Evolutionary conservation across 1,140 invertebrate species (phyloP).

Genomic region (Conus betulinus): DNA sequence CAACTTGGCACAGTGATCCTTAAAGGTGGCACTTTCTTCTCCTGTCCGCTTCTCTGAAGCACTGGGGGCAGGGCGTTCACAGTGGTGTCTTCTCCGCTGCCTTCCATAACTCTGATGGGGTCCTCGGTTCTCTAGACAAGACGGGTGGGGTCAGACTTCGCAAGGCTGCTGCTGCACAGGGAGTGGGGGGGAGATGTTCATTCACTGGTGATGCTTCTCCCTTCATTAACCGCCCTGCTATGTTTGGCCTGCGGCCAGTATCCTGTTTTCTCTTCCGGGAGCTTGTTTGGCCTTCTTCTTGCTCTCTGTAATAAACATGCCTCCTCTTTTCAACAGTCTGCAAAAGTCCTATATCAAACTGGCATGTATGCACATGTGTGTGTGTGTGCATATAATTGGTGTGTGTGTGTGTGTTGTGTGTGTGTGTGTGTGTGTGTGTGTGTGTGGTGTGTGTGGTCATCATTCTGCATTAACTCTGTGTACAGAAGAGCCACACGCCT

Average conservation of each 20-base stretch:
- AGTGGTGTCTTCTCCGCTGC: background rate
- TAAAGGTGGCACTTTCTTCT: constrained; percentile 26
- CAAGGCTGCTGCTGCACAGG: background rate
- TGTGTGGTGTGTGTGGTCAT: too few species aligned
- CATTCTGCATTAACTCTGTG: too few species aligned
- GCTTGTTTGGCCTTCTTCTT: background rate
- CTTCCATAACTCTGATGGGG: background rate
- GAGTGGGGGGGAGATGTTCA: background rate
- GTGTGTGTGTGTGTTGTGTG: too few species aligned
- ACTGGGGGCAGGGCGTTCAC: background rate
- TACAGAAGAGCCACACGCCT: too few species aligned
- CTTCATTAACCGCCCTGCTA: background rate
- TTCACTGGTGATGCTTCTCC: constrained; percentile 5
- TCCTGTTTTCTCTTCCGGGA: constrained; percentile 23
- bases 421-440: too few species aligned
- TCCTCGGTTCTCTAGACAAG: background rate
- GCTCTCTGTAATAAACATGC: background rate
- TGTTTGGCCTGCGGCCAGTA: background rate
- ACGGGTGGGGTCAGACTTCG: background rate
- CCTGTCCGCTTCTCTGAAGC: constrained; percentile 9
- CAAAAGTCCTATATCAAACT: too few species aligned
- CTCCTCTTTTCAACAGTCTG: too few species aligned
- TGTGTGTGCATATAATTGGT: too few species aligned
- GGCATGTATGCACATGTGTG: too few species aligned
- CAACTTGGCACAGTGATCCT: background rate